Evolutionary conservation across 2,113 vertebrate species (phyloP).

Genomic region (Halichoerus grypus): DNA sequence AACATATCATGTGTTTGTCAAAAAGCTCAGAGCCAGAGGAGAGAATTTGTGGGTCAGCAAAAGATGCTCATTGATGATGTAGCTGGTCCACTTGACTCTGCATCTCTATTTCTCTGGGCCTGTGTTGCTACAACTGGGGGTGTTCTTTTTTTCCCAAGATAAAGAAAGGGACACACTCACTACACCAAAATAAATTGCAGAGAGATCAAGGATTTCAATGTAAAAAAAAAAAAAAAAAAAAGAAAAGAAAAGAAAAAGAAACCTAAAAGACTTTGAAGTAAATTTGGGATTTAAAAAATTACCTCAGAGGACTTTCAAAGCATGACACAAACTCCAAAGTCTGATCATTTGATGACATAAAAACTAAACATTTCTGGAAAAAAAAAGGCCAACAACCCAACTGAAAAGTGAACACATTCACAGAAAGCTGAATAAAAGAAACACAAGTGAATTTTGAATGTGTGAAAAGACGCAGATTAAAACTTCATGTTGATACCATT

Average conservation of each 20-base stretch:
- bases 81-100: not conserved
- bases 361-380: conserved; percentile 16
- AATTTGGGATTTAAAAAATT: not conserved
- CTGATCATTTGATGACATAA: not conserved
- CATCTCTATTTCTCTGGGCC: not conserved
- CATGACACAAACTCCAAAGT: not conserved
- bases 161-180: not conserved
- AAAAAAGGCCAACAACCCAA: not conserved
- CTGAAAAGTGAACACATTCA: not conserved
- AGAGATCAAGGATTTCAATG: not conserved
- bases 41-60: fast-evolving
- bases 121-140: not conserved
- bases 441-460: not conserved
- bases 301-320: not conserved
- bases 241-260: not conserved
- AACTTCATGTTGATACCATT: not conserved
- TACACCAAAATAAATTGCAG: not conserved
- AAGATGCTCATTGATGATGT: not conserved
- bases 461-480: not conserved
- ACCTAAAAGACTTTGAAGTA: not conserved
- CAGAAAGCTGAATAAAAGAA: conserved; percentile 18
- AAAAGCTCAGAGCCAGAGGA: not conserved
- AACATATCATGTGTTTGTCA: not conserved
- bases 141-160: not conserved
- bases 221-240: not conserved